Evolutionary conservation across 1,140 invertebrate genomes (phyloP).

Genomic region (Atta cephalotes): DNA sequence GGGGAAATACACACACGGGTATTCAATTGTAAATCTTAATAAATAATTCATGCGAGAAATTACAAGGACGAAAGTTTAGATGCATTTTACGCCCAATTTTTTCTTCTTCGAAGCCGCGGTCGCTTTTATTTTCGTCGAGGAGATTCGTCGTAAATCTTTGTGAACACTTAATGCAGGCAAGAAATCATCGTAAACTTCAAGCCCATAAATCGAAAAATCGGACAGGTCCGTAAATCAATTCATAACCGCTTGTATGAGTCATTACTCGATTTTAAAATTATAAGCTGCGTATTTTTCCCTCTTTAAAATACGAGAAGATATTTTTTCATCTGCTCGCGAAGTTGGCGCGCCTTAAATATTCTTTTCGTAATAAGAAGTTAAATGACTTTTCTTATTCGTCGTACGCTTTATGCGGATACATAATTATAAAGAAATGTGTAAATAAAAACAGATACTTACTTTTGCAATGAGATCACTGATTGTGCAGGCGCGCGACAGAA

Average conservation of each 20-base stretch:
- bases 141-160: slow-evolving; percentile 38
- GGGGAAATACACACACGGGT: slow-evolving; percentile 1
- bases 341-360: background rate
- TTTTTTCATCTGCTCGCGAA: background rate
- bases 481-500: background rate
- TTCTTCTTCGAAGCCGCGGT: background rate
- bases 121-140: slow-evolving; percentile 11
- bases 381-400: background rate
- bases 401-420: background rate
- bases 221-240: slow-evolving; percentile 35
- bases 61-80: slow-evolving; percentile 42
- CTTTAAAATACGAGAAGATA: background rate
- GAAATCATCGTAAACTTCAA: slow-evolving; percentile 21
- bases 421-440: background rate
- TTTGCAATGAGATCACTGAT: background rate
- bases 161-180: background rate
- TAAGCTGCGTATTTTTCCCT: background rate
- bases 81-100: background rate
- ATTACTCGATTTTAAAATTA: slow-evolving; percentile 6
- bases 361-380: background rate
- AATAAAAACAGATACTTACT: slow-evolving; percentile 13
- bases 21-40: slow-evolving; percentile 14
- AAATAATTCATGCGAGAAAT: slow-evolving; percentile 39
- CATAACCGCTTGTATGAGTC: background rate
- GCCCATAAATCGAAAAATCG: background rate